Conservation (phyloP, 2,113 vertebrate genomes). For the mouse (Mus musculus) region GRCm39 chr13:118596501-118597000, state of each 20-base stretch:
- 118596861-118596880: not conserved
- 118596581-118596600: slow-evolving; percentile 56
- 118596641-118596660: not conserved
- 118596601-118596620: not conserved
- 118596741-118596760: slow-evolving; percentile 57
- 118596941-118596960: not conserved
- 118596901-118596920: not conserved
- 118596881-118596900: not conserved
- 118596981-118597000: not conserved
- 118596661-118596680: slow-evolving; percentile 18
- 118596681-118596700: slow-evolving; percentile 65
- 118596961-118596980: not conserved
- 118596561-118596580: slow-evolving; percentile 21
- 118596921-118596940: not conserved
- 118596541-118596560: slow-evolving; percentile 53
- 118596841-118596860: not conserved
- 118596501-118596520: slow-evolving; percentile 71
- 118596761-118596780: slow-evolving; percentile 57
- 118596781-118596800: slow-evolving; percentile 70
- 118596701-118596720: slow-evolving; percentile 63
- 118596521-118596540: slow-evolving; percentile 64
- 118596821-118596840: slow-evolving; percentile 44
- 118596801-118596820: slow-evolving; percentile 45
- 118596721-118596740: slow-evolving; percentile 61
- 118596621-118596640: slow-evolving; percentile 11